phyloP scores from a whole-genome alignment of 2,888 invertebrate species.

The Drosophila phalerata region DNA sequence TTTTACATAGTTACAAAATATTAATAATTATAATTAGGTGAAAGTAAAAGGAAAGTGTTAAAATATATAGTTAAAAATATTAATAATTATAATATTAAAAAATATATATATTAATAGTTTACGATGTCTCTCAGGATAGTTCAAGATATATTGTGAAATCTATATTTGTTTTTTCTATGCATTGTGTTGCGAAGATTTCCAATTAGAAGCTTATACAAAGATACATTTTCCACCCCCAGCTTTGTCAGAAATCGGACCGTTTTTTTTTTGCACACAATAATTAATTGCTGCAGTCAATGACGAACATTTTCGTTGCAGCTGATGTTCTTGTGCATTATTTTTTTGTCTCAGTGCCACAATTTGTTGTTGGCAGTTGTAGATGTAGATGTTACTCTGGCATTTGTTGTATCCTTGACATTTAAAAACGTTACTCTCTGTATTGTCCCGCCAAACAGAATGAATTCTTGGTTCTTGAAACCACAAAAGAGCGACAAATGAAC shows the following conservation, averaged over 20 bases:
- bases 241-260: no score
- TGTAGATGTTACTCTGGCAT: conserved; percentile 24
- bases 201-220: neutral
- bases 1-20: no score
- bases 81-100: no score
- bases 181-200: neutral
- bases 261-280: neutral
- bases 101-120: neutral
- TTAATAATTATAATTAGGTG: no score
- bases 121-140: neutral
- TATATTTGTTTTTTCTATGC: neutral
- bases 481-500: conserved; percentile 25
- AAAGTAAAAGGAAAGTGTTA: no score
- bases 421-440: conserved; percentile 37
- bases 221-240: neutral
- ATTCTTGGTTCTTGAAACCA: conserved; percentile 31
- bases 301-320: neutral
- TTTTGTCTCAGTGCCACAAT: conserved; percentile 1
- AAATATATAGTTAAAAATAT: no score
- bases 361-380: neutral
- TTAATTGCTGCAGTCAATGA: neutral
- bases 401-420: conserved; percentile 76
- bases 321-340: conserved; percentile 43
- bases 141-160: neutral
- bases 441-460: conserved; percentile 43